These are phyloP conservation scores for Drosophila paracracens DNA, from an alignment of 2,888 invertebrate species.

Conservation along the genomic window DNA sequence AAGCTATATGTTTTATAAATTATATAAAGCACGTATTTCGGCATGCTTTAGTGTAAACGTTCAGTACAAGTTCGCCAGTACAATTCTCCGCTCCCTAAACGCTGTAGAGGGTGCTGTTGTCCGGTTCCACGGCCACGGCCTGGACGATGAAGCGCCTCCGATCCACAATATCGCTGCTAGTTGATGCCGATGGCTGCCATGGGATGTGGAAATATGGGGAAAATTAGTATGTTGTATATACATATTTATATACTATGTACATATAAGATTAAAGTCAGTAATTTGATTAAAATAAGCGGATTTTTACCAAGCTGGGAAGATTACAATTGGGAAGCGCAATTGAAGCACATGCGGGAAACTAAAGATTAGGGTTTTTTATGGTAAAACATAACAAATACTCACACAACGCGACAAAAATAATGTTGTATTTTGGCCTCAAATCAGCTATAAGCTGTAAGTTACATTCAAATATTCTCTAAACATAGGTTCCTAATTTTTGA, in stretches of 20 bases:
- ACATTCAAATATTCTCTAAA: slow-evolving; percentile 14
- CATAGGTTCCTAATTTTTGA: not conserved
- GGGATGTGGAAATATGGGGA: not conserved
- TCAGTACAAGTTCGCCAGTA: slow-evolving; percentile 26
- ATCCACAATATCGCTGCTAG: slow-evolving; percentile 56
- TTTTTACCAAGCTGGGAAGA: slow-evolving; percentile 17
- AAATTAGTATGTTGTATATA: not conserved
- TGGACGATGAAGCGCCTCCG: slow-evolving; percentile 83
- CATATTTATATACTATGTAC: not conserved
- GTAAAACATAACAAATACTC: slow-evolving; percentile 63
- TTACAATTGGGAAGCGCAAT: not conserved
- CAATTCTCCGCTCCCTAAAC: slow-evolving; percentile 25
- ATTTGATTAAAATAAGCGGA: not conserved
- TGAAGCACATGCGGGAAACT: slow-evolving; percentile 32
- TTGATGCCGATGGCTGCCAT: slow-evolving; percentile 48
- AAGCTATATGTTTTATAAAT: slow-evolving; percentile 53
- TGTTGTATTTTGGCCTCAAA: slow-evolving; percentile 66
- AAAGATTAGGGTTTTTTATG: not conserved
- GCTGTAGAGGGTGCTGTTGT: slow-evolving; percentile 82
- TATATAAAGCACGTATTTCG: slow-evolving; percentile 31
- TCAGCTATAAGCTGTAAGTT: slow-evolving; percentile 58
- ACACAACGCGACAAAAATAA: slow-evolving; percentile 67
- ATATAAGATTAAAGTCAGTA: not conserved
- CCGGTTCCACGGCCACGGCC: slow-evolving; percentile 81
- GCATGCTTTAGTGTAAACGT: slow-evolving; percentile 16